Evolutionary conservation across 1,140 invertebrate genomes (phyloP).

Genomic region (Colletes latitarsis): DNA sequence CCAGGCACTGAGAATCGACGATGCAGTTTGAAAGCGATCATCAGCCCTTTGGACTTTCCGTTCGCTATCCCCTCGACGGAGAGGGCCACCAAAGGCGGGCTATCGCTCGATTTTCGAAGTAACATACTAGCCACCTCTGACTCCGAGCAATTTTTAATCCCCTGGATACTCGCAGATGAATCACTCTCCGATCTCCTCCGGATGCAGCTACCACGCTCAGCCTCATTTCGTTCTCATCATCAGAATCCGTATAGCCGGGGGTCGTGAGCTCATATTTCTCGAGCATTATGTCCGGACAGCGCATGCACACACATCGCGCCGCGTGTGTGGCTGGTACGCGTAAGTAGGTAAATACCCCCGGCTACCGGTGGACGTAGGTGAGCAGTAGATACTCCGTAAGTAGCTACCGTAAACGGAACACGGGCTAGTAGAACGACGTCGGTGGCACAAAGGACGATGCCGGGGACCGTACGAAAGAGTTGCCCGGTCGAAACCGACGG

Average conservation of each 20-base stretch:
- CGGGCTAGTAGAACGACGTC: constrained; percentile 40
- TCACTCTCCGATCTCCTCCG: constrained; percentile 47
- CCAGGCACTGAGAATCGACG: neutral
- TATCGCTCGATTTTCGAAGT: constrained; percentile 45
- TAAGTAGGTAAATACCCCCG: constrained; percentile 62
- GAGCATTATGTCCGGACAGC: constrained; percentile 69
- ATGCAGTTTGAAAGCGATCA: neutral
- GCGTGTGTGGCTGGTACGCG: constrained; percentile 52
- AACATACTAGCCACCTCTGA: constrained; percentile 40
- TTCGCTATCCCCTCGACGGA: neutral
- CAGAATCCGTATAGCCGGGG: constrained; percentile 69
- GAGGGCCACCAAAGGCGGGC: neutral
- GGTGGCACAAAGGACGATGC: constrained; percentile 48
- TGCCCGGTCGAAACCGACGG: constrained; percentile 34
- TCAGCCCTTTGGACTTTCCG: neutral
- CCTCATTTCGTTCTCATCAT: constrained; percentile 72
- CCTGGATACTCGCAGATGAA: constrained; percentile 37
- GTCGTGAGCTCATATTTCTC: constrained; percentile 76
- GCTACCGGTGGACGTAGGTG: constrained; percentile 43
- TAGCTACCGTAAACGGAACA: constrained; percentile 37
- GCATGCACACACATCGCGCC: constrained; percentile 64
- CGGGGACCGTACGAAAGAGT: constrained; percentile 20
- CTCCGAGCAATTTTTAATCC: constrained; percentile 50
- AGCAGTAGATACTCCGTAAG: constrained; percentile 4
- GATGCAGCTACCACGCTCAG: constrained; percentile 45